Evolutionary conservation across 2,797 vertebrate species (phyloP).

Genomic region (Parotocinclus haroldoi): DNA sequence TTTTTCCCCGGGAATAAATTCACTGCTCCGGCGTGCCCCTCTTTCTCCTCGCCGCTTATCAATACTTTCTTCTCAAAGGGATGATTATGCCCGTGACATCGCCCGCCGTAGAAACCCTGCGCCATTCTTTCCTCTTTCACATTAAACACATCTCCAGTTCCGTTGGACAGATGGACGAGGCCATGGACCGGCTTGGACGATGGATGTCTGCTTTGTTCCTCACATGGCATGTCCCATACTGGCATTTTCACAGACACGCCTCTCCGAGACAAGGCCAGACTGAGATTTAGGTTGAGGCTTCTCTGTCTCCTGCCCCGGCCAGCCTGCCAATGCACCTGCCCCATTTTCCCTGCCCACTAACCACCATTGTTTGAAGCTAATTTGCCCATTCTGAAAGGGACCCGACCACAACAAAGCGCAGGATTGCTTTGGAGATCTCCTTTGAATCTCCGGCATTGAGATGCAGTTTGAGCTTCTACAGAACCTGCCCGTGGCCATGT

Average conservation of each 20-base stretch:
- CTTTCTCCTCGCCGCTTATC: conserved; percentile 60
- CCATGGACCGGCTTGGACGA: conserved; percentile 29
- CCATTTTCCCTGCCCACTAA: conserved; percentile 43
- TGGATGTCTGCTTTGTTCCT: conserved; percentile 43
- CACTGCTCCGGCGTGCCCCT: conserved; percentile 66
- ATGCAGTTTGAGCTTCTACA: conserved; percentile 20
- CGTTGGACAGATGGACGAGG: conserved; percentile 30
- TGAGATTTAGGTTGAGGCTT: conserved; percentile 30
- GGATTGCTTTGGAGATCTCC: conserved; percentile 29
- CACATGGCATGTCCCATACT: conserved; percentile 32
- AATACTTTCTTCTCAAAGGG: conserved; percentile 38
- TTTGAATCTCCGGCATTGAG: conserved; percentile 32
- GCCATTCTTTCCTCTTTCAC: conserved; percentile 40
- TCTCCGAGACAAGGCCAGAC: conserved; percentile 63
- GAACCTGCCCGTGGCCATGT: conserved; percentile 32
- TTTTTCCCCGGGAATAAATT: conserved; percentile 62
- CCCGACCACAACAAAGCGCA: conserved; percentile 27
- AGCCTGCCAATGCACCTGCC: conserved; percentile 47
- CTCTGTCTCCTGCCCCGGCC: conserved; percentile 18
- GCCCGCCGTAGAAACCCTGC: conserved; percentile 33
- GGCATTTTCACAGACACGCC: conserved; percentile 66
- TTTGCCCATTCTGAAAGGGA: conserved; percentile 32
- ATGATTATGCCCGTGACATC: conserved; percentile 48
- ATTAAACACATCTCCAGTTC: conserved; percentile 32
- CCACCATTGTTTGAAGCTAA: conserved; percentile 31